Percentiles rank a stretch among this genome's conserved stretches.
These are phyloP conservation scores for Scaptomyza pallida DNA, from an alignment of 1,140 invertebrate genomes.

Conservation along the genomic window DNA sequence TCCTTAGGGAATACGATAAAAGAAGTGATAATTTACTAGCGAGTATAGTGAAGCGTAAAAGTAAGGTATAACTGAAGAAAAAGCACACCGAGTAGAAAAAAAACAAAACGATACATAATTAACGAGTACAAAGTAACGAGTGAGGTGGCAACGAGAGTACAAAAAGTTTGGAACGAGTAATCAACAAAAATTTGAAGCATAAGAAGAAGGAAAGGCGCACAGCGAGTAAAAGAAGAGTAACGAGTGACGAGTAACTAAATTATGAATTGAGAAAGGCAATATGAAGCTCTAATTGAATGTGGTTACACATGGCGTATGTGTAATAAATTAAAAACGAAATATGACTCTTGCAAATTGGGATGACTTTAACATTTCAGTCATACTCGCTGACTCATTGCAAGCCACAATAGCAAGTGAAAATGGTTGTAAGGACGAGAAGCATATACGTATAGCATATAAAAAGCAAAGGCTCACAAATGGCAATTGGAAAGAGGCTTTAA, in stretches of 20 bases:
- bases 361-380: conserved; percentile 12
- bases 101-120: not conserved
- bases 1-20: no score
- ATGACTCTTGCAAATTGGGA: conserved; percentile 1
- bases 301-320: conserved; percentile 62
- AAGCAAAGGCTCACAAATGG: not conserved
- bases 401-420: not conserved
- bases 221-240: no score
- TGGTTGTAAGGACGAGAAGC: not conserved
- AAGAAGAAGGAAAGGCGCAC: no score
- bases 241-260: no score
- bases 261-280: not conserved
- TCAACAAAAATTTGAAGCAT: no score
- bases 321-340: conserved; percentile 39
- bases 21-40: no score
- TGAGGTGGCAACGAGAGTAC: no score
- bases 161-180: no score
- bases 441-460: no score
- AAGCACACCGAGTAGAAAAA: no score
- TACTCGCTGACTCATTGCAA: conserved; percentile 9
- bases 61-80: no score
- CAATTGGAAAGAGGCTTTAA: conserved; percentile 29
- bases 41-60: not conserved
- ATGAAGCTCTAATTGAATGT: not conserved
- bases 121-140: no score